Evolutionary conservation across 2,888 invertebrate genomes (phyloP), one percentile per base, ranked within the genome.

Genomic region (Notodonta ziczac): DNA sequence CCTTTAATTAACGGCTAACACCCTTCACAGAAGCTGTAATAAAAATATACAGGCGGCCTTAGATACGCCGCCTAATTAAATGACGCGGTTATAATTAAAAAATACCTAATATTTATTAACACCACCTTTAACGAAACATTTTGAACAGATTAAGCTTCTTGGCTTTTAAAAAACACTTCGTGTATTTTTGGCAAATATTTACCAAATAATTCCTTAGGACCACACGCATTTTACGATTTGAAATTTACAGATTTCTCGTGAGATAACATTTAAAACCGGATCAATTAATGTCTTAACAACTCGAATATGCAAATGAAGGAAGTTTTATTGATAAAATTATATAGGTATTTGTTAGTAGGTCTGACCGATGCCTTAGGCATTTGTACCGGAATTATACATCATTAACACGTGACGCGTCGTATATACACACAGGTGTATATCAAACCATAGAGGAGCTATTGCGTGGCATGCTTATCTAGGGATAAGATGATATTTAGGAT

Each of bases 1-100:
- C 65, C 65, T 60, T 72, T 74, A 76, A 80, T 77, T 74, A 76
- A 77, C 67, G 62, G 60, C 65, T 69, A 57, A 66, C 66, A 63
- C 57, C 58, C 67, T 56, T 58, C 39, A 35, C 57, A 63, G 42
- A 60, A 63, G 56, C 61, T 58, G 52, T 54, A 58, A 52, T 40
- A 44, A 46, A 14, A 39, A 54, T 39, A 39, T 39, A 54, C 54
- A 54, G 54, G 39, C 54, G 14, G 39, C 24, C 14, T 54, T 54
- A 54, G 54, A 39, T 39, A 54, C 54, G 54, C 39, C 54, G 7
- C 32, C 39, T 7, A 2, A 54, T 39, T n/a, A 40, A 54, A 54
- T 39, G 42, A 40, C 24, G 44, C 42, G 52, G 35, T 57, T 60
- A 46, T 50, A 55, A 52, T 56, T 64, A 59, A 65, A 65, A 52